Conservation (phyloP, 2,888 invertebrate genomes). For the Cyclophora punctaria region DNA sequence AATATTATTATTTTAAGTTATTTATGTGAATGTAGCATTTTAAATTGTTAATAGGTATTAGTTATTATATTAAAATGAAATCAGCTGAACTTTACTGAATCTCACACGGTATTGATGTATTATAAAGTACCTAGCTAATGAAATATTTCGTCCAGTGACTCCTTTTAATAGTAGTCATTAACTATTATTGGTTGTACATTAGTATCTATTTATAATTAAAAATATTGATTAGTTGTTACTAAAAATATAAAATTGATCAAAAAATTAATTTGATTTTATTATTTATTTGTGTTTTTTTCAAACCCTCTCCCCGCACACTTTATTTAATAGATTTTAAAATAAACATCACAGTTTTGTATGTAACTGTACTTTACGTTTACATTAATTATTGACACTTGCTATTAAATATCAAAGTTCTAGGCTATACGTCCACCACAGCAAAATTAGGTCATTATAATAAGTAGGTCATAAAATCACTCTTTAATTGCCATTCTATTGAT, state of each 20-base stretch:
- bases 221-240: conserved; percentile 75
- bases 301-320: no score
- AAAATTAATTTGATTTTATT: conserved; percentile 30
- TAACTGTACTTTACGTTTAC: no score
- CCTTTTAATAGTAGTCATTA: conserved; percentile 49
- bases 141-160: conserved; percentile 68
- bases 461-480: no score
- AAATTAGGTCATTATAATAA: no score
- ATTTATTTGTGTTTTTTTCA: no score
- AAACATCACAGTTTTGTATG: no score
- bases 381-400: no score
- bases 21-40: conserved; percentile 70
- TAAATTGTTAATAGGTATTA: conserved; percentile 47
- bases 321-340: no score
- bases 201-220: conserved; percentile 71
- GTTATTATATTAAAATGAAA: conserved; percentile 54
- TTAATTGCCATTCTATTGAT: no score
- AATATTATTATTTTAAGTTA: conserved; percentile 64
- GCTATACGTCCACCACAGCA: no score
- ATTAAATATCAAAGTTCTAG: no score
- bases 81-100: conserved; percentile 72
- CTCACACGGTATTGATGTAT: conserved; percentile 60
- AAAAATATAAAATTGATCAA: conserved; percentile 72
- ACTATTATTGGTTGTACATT: conserved; percentile 63
- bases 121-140: conserved; percentile 55